phyloP scores from a whole-genome alignment of 2,888 invertebrate genomes.

The Ecliptopera silaceata region DNA sequence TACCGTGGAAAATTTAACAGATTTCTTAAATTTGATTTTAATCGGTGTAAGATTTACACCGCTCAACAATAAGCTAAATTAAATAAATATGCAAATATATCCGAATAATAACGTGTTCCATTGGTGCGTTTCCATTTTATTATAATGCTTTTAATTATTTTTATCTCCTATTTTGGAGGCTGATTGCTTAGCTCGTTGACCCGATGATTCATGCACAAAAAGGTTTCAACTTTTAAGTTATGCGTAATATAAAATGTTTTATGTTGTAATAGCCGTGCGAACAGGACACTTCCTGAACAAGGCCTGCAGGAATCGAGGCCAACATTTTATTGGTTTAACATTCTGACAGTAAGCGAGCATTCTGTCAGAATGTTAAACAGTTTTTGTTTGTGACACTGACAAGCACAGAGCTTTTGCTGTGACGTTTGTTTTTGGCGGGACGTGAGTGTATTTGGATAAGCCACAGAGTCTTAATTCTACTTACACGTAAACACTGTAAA shows the following conservation, averaged over 20 bases:
- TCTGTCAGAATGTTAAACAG: conserved; percentile 79
- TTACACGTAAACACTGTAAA: too few species aligned
- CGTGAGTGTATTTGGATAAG: too few species aligned
- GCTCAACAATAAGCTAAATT: conserved; percentile 64
- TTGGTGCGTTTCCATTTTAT: conserved; percentile 69
- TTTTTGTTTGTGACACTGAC: conserved; percentile 37
- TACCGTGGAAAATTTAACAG: conserved; percentile 16
- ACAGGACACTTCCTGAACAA: conserved; percentile 64
- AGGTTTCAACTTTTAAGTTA: conserved; percentile 33
- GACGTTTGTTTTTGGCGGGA: too few species aligned
- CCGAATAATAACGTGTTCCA: conserved; percentile 55
- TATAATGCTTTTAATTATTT: conserved; percentile 77
- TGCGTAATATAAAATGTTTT: conserved; percentile 34
- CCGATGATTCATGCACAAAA: conserved; percentile 52
- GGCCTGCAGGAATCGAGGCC: conserved; percentile 73
- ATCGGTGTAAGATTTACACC: conserved; percentile 28
- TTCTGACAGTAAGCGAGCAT: conserved; percentile 55
- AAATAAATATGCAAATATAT: conserved; percentile 74
- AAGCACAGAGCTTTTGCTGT: too few species aligned
- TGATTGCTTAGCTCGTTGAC: conserved; percentile 64
- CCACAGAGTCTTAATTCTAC: too few species aligned
- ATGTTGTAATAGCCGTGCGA: conserved; percentile 56
- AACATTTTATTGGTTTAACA: conserved; percentile 73
- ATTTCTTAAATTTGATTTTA: conserved; percentile 12
- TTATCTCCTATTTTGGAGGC: conserved; percentile 73